phyloP scores from a whole-genome alignment of 2,113 vertebrate species.

The Pheucticus melanocephalus region DNA sequence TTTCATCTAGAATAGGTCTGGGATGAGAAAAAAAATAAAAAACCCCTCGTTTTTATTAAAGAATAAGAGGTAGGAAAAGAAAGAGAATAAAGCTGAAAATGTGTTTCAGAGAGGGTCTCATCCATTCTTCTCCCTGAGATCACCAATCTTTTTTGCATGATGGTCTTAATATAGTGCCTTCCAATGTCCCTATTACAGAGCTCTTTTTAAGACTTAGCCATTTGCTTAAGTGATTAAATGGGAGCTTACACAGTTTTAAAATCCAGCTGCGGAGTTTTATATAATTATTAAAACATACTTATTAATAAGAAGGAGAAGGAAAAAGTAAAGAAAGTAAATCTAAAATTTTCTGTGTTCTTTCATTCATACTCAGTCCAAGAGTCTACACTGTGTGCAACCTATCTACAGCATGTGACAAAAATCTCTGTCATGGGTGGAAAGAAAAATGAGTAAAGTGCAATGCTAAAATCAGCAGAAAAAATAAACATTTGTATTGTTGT shows the following conservation, averaged over 20 bases:
- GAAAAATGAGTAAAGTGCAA: background rate
- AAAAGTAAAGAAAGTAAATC: background rate
- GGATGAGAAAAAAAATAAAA: background rate
- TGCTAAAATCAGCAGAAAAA: background rate
- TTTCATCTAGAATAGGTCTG: background rate
- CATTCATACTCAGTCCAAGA: background rate
- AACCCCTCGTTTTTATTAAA: background rate
- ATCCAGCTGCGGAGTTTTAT: background rate
- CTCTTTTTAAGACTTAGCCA: background rate
- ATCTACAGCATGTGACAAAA: background rate
- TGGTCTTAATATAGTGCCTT: background rate
- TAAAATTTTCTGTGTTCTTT: background rate
- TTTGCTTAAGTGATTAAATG: background rate
- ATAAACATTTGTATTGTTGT: background rate
- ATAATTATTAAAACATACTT: background rate
- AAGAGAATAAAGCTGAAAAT: background rate
- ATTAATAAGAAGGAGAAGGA: background rate
- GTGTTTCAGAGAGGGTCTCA: background rate
- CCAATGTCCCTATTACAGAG: background rate
- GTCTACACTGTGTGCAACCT: background rate
- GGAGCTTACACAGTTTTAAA: background rate
- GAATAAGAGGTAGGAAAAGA: background rate
- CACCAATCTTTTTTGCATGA: background rate
- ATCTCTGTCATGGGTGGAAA: rapidly evolving
- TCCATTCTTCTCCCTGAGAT: background rate